Evolutionary conservation across 2,113 vertebrate genomes (phyloP).

Genomic region (Xiphophorus hellerii): DNA sequence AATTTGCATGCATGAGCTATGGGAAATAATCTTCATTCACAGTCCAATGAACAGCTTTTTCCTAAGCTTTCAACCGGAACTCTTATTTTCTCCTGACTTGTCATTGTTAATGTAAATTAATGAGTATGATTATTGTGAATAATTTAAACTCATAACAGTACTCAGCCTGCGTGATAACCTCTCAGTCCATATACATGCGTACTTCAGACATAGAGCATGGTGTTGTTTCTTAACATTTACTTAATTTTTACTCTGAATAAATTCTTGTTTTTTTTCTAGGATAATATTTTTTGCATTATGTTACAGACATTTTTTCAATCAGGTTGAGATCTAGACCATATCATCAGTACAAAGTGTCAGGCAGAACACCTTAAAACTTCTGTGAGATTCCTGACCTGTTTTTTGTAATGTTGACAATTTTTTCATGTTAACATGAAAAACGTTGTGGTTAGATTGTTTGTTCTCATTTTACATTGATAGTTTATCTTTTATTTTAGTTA

Average conservation of each 20-base stretch:
- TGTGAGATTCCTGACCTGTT: too few species aligned
- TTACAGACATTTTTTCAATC: too few species aligned
- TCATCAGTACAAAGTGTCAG: too few species aligned
- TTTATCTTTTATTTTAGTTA: background rate
- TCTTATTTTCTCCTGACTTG: background rate
- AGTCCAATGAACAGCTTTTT: background rate
- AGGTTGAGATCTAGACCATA: too few species aligned
- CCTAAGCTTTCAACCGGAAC: background rate
- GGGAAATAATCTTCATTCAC: background rate
- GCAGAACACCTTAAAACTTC: too few species aligned
- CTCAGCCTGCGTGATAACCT: background rate
- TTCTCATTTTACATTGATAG: too few species aligned
- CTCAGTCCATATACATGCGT: background rate
- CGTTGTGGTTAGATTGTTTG: too few species aligned
- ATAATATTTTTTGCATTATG: background rate
- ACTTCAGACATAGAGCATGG: background rate
- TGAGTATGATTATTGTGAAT: slow-evolving; percentile 1
- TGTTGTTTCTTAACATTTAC: background rate
- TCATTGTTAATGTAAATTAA: background rate
- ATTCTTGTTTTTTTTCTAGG: slow-evolving; percentile 10
- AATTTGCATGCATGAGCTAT: background rate
- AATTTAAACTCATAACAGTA: background rate
- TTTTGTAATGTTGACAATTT: too few species aligned
- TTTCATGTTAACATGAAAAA: too few species aligned
- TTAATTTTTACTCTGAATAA: background rate